Evolutionary conservation across 2,113 vertebrate species (phyloP).

Genomic region (Rhombomys opimus): DNA sequence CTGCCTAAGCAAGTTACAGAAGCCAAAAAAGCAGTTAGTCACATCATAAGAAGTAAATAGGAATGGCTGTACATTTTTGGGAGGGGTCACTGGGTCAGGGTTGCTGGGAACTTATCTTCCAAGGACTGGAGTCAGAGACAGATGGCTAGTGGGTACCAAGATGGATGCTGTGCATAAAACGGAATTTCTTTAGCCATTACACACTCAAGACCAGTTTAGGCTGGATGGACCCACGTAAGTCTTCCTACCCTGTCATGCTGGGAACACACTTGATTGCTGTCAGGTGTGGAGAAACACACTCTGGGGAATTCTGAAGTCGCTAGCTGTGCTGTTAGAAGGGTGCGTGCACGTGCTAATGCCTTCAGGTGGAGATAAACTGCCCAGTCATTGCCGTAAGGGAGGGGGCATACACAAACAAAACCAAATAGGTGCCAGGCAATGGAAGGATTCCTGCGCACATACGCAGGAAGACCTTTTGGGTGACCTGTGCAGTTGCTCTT

Average conservation of each 20-base stretch:
- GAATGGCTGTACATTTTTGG: neutral
- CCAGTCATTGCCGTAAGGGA: neutral
- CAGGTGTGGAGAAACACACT: neutral
- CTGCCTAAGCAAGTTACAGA: neutral
- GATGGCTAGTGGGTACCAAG: neutral
- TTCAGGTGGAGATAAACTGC: neutral
- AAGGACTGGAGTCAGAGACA: neutral
- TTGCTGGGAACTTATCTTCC: neutral
- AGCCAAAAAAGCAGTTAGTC: neutral
- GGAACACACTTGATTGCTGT: neutral
- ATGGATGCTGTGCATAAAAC: neutral
- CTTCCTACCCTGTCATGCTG: neutral
- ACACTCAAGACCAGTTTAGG: neutral
- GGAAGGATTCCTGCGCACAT: neutral
- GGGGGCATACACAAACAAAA: neutral
- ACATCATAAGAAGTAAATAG: neutral
- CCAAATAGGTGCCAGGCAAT: neutral
- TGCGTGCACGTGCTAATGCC: neutral
- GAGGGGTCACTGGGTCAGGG: neutral
- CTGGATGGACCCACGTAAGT: neutral
- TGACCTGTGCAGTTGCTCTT: neutral
- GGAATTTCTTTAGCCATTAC: neutral
- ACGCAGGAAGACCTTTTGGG: neutral
- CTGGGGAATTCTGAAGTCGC: neutral
- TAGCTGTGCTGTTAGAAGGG: neutral